phyloP scores from a whole-genome alignment of 1,140 invertebrate genomes.

The Probaryconus sp. region DNA sequence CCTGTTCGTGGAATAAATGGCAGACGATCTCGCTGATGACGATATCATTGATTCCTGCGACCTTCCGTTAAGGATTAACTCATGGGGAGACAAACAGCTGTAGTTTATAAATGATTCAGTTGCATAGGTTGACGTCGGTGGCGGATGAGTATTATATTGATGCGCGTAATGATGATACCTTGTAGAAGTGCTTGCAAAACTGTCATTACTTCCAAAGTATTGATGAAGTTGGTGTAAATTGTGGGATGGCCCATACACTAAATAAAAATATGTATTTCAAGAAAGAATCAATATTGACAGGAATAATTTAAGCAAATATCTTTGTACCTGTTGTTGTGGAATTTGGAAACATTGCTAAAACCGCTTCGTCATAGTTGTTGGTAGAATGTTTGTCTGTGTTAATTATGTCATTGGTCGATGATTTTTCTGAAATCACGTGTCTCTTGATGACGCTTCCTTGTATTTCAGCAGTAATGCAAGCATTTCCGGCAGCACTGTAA shows the following conservation, averaged over 20 bases:
- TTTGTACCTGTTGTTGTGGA: constrained; percentile 43
- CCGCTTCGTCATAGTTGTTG: constrained; percentile 43
- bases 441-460: constrained; percentile 56
- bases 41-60: constrained; percentile 63
- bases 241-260: constrained; percentile 70
- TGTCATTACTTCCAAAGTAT: constrained; percentile 73
- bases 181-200: constrained; percentile 68
- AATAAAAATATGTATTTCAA: constrained; percentile 11
- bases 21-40: constrained; percentile 26
- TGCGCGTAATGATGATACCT: constrained; percentile 71
- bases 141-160: constrained; percentile 67
- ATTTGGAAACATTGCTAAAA: constrained; percentile 57
- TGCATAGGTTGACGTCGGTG: constrained; percentile 61
- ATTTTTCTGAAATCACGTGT: constrained; percentile 46
- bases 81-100: constrained; percentile 69
- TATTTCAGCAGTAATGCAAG: constrained; percentile 51
- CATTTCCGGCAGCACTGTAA: constrained; percentile 72
- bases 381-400: constrained; percentile 40
- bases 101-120: constrained; percentile 73
- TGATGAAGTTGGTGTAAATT: constrained; percentile 74
- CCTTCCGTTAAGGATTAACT: constrained; percentile 65
- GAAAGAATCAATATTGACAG: too few relatives aligned
- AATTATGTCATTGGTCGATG: constrained; percentile 20
- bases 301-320: too few relatives aligned
- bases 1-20: constrained; percentile 40